These are phyloP conservation scores for Microvelia longipes DNA, from an alignment of 1,140 invertebrate species.

Conservation along the genomic window DNA sequence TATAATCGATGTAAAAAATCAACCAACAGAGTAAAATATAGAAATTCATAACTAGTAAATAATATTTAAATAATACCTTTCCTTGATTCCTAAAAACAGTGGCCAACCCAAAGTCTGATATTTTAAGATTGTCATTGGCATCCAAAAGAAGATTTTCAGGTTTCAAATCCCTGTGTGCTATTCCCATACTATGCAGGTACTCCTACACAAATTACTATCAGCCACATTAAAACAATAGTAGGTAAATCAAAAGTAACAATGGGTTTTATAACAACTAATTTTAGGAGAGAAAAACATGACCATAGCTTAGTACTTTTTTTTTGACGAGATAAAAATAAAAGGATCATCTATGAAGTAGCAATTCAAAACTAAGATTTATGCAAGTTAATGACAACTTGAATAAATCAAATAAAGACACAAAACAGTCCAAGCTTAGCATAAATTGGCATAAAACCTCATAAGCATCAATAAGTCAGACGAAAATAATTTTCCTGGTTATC, in stretches of 20 bases:
- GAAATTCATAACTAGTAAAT: too few relatives aligned
- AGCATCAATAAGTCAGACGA: too few relatives aligned
- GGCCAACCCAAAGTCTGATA: constrained; percentile 93
- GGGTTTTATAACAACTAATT: neutral
- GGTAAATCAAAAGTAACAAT: neutral
- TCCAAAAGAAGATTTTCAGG: constrained; percentile 90
- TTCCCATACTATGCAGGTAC: constrained; percentile 65
- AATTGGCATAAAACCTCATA: too few relatives aligned
- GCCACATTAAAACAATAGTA: neutral
- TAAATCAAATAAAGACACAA: too few relatives aligned
- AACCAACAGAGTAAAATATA: too few relatives aligned
- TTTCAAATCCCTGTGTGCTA: constrained; percentile 84
- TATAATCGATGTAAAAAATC: too few relatives aligned
- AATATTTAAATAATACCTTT: too few relatives aligned
- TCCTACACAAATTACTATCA: constrained; percentile 27
- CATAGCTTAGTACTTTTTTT: neutral
- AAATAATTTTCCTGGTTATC: too few relatives aligned
- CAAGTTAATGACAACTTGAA: neutral
- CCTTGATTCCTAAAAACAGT: constrained; percentile 60
- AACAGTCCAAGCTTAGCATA: too few relatives aligned
- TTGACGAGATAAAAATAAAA: neutral
- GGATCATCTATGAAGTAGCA: neutral
- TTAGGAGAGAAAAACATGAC: neutral
- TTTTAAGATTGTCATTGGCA: constrained; percentile 75
- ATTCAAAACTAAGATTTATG: neutral